Conservation (phyloP, 2,888 invertebrate genomes). For the Tachina lurida region DNA sequence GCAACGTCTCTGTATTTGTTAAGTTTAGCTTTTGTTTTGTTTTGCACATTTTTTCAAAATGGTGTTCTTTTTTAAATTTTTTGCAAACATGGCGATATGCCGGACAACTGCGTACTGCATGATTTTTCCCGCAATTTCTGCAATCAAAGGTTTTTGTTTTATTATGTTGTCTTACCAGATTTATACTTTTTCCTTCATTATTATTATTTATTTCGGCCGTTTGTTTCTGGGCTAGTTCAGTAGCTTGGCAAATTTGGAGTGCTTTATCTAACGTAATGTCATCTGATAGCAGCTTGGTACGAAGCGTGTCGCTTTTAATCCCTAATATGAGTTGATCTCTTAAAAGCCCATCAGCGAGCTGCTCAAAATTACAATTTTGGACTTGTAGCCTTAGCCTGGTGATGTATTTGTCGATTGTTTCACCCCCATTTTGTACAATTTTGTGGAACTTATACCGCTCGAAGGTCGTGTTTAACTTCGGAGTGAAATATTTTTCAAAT, state of each 20-base stretch:
- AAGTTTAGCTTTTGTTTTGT: not conserved
- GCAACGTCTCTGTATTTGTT: conserved; percentile 22
- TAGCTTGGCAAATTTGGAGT: not conserved
- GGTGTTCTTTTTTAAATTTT: conserved; percentile 15
- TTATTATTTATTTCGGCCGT: not conserved
- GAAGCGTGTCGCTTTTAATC: not conserved
- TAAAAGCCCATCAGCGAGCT: not conserved
- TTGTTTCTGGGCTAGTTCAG: not conserved
- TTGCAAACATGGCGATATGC: conserved; percentile 23
- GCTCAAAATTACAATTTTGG: not conserved
- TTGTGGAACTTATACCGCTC: conserved; percentile 34
- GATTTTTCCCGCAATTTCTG: conserved; percentile 12
- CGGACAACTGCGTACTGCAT: conserved; percentile 4
- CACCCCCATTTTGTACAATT: conserved; percentile 30
- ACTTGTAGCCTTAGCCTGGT: conserved; percentile 1
- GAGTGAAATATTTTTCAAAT: conserved; percentile 31
- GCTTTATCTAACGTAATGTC: not conserved
- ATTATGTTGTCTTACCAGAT: not conserved
- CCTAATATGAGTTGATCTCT: not conserved
- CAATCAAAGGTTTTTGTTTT: conserved; percentile 24
- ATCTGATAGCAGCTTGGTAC: not conserved
- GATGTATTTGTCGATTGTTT: conserved; percentile 30
- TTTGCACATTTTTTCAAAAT: conserved; percentile 21
- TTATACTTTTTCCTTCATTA: not conserved
- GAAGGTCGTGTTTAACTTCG: conserved; percentile 19